A percentile compares a stretch with the other conserved stretches of the same genome.
These are phyloP conservation scores for Argopecten irradians DNA, from an alignment of 1,140 invertebrate species.

Conservation along the genomic window DNA sequence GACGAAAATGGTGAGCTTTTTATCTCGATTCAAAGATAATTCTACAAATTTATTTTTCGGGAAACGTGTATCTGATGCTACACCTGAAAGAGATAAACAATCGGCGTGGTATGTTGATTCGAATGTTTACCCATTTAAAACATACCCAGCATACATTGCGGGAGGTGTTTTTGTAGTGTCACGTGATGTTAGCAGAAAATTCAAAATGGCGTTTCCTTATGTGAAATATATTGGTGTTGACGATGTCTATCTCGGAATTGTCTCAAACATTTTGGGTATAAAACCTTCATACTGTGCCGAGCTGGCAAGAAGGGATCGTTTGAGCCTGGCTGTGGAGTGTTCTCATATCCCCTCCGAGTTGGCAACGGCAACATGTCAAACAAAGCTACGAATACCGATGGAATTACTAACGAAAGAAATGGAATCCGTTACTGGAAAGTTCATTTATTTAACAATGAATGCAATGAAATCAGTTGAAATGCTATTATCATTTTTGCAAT, in stretches of 20 bases:
- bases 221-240: constrained; percentile 39
- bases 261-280: constrained; percentile 25
- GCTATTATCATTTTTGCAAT: background rate
- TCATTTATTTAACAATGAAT: background rate
- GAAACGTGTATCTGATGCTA: background rate
- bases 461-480: background rate
- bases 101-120: constrained; percentile 32
- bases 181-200: background rate
- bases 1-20: constrained; percentile 24
- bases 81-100: background rate
- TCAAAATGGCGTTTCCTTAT: constrained; percentile 33
- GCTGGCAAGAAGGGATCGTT: background rate
- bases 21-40: background rate
- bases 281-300: background rate
- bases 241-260: constrained; percentile 37
- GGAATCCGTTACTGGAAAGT: background rate
- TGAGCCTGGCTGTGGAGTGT: background rate
- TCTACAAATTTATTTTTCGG: constrained; percentile 28
- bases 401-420: background rate
- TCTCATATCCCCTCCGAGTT: background rate
- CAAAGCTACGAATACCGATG: background rate
- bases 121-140: constrained; percentile 31
- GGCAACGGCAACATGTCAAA: background rate
- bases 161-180: constrained; percentile 34
- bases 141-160: constrained; percentile 25